Percentiles rank a stretch among this genome's conserved stretches.
phyloP scores from a whole-genome alignment of 2,113 vertebrate species.

The Pseudolaguvia tuberculata region DNA sequence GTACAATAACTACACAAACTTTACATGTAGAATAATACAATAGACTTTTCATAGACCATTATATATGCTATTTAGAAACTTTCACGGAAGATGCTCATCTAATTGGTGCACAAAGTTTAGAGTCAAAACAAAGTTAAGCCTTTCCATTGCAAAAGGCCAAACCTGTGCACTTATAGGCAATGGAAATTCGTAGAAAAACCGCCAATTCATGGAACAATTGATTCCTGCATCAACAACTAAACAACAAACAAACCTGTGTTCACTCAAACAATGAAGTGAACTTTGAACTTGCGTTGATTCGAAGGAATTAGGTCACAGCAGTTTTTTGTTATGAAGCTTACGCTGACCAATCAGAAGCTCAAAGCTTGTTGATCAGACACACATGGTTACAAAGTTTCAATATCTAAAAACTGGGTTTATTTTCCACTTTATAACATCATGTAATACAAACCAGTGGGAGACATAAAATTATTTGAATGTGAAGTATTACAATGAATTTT shows the following conservation, averaged over 20 bases:
- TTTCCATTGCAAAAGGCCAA: slow-evolving; percentile 61
- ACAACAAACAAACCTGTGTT: slow-evolving; percentile 48
- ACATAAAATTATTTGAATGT: slow-evolving; percentile 64
- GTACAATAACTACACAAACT: slow-evolving; percentile 6
- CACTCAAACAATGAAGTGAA: slow-evolving; percentile 39
- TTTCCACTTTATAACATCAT: slow-evolving; percentile 53
- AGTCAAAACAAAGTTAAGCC: slow-evolving; percentile 61
- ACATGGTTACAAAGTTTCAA: slow-evolving; percentile 57
- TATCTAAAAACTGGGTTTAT: slow-evolving; percentile 60
- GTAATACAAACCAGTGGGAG: slow-evolving; percentile 62
- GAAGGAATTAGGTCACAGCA: slow-evolving; percentile 25
- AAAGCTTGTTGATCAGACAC: slow-evolving; percentile 32
- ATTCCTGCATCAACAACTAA: slow-evolving; percentile 49
- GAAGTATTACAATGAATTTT: slow-evolving; percentile 65
- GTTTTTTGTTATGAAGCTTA: slow-evolving; percentile 13
- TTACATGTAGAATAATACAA: neutral
- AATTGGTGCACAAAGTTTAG: slow-evolving; percentile 66
- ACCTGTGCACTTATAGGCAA: slow-evolving; percentile 27
- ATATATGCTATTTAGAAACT: slow-evolving; percentile 4
- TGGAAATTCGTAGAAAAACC: slow-evolving; percentile 52
- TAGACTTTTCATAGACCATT: slow-evolving; percentile 1
- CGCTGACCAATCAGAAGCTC: slow-evolving; percentile 42
- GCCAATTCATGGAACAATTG: slow-evolving; percentile 51
- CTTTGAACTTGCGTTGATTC: slow-evolving; percentile 28
- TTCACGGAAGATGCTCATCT: slow-evolving; percentile 39